Evolutionary conservation across 2,797 vertebrate genomes (phyloP), one percentile per base, ranked within the genome.

Genomic region (Streptopelia turtur): DNA sequence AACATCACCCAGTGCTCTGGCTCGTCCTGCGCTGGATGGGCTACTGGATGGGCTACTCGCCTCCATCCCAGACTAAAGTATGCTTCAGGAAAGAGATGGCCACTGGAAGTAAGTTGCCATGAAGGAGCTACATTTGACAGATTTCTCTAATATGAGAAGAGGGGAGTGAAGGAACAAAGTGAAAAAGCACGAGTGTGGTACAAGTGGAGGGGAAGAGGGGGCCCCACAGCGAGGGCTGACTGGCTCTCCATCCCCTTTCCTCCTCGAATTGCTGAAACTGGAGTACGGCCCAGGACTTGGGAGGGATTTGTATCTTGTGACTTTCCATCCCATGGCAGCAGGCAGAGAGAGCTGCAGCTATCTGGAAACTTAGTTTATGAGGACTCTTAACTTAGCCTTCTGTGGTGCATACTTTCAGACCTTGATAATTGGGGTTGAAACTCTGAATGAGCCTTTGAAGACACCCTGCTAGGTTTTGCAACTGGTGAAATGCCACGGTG

Each of bases 161-260:
- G 35, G 8, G 7, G 10, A 76, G 52, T 2, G 2, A 65, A 77
- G 27, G 14, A 9, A 49, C 24, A 49, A 80, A 43, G 49, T 21
- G 13, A 61, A 85, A 90, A 83, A 43, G 13, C 22, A 47, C 0
- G 10, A 49, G 6, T 8, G 2, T 74, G 30, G 22, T 43, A 52
- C 21, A 64, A 69, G 33, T 3, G 8, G 28, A 33, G 22, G 27
- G 35, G 43, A 33, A 59, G n/a, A 16, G 13, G 6, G 6, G 68
- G 27, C 1, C 9, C 22, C 30, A 28, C 12, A 53, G 28, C 2
- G 1, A 28, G 11, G 10, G 3, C 3, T 47, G 30, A 16, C 50
- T 45, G 12, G 27, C 23, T 75, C 9, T 79, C 31, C 9, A 45
- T 53, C 25, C 7, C 1, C 10, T 65, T 53, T 65, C 52, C 33